Conservation (phyloP, 2,888 invertebrate species). For the Drosophila multiciliata region DNA sequence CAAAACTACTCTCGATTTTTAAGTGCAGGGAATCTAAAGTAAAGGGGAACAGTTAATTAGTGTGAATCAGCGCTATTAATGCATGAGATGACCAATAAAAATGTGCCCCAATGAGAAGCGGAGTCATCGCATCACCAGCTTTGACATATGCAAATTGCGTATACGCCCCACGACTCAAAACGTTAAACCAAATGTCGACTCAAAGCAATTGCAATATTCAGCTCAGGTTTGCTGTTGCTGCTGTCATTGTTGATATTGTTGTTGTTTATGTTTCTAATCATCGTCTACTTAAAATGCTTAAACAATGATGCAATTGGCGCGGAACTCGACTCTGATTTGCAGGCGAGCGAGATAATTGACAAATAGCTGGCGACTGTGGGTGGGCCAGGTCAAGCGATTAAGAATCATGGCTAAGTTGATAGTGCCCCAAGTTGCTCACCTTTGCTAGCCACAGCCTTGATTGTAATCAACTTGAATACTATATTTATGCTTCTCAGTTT, state of each 20-base stretch:
- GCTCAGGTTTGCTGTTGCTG: slow-evolving; percentile 24
- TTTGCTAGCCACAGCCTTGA: slow-evolving; percentile 35
- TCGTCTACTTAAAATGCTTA: slow-evolving; percentile 53
- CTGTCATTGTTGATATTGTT: slow-evolving; percentile 8
- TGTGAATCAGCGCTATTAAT: background rate
- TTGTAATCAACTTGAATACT: slow-evolving; percentile 70
- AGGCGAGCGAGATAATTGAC: slow-evolving; percentile 58
- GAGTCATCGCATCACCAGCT: slow-evolving; percentile 34
- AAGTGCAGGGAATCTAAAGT: background rate
- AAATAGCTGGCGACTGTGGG: slow-evolving; percentile 56
- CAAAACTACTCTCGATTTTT: background rate
- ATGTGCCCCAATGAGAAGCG: slow-evolving; percentile 24
- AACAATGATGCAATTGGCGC: slow-evolving; percentile 50
- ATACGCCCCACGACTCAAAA: slow-evolving; percentile 39
- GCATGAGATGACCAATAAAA: background rate
- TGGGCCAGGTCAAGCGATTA: slow-evolving; percentile 58
- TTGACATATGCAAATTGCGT: slow-evolving; percentile 65
- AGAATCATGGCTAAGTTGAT: slow-evolving; percentile 39
- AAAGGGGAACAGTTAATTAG: too few species aligned
- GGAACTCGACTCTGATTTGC: slow-evolving; percentile 55
- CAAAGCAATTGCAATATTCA: slow-evolving; percentile 22
- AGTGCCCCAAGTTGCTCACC: slow-evolving; percentile 57
- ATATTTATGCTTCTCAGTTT: slow-evolving; percentile 57
- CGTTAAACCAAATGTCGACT: slow-evolving; percentile 50
- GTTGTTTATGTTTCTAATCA: slow-evolving; percentile 41